Evolutionary conservation across 2,888 invertebrate species (phyloP), one percentile per base, ranked within the genome.

Genomic region (Hecatera dysodea): DNA sequence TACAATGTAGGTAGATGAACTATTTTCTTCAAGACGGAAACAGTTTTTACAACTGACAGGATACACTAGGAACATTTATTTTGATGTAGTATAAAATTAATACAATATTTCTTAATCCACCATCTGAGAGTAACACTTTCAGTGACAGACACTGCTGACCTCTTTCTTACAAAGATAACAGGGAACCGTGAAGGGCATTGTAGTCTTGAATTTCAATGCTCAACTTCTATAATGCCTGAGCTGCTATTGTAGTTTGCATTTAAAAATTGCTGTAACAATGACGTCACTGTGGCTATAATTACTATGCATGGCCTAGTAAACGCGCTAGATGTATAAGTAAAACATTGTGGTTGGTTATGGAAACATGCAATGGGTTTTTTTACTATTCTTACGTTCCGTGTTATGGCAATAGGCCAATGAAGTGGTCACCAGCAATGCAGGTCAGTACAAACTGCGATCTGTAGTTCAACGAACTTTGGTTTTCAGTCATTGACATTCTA

Each of bases 301-400:
- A 67, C 50, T 50, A 67, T 73, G 55, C 39, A 36, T 67, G 79
- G 48, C 64, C 67, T 50, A 67, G 50, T 78, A 42, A 72, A 78
- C 67, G 53, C 82, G 67, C 78, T 78, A 46, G 11, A 9, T 64
- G 46, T 22, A 33, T 12, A 61, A 44, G n/a, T 48, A 57, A 44
- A 50, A 70, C 48, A 42, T 62, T 50, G 48, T 48, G 48, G 36
- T 59, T 39, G 39, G 27, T 24, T 44, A 72, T 39, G 22, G 22
- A 55, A 72, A 48, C 24, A 75, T 24, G 71, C 44, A 53, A 75
- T 24, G n/a, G 7, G n/a, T 22, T 33, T 55, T 55, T 33, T n/a
- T n/a, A 15, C 8, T 27, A 9, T 29, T 33, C 8, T 48, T 2
- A 19, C 27, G 9, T 39, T 44, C 15, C 74, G 19, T 53, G 15